These are phyloP conservation scores for Hydractinia symbiolongicarpus DNA, from an alignment of 30 jellyfish, hydroid and myxozoan genomes.

Conservation along the genomic window DNA sequence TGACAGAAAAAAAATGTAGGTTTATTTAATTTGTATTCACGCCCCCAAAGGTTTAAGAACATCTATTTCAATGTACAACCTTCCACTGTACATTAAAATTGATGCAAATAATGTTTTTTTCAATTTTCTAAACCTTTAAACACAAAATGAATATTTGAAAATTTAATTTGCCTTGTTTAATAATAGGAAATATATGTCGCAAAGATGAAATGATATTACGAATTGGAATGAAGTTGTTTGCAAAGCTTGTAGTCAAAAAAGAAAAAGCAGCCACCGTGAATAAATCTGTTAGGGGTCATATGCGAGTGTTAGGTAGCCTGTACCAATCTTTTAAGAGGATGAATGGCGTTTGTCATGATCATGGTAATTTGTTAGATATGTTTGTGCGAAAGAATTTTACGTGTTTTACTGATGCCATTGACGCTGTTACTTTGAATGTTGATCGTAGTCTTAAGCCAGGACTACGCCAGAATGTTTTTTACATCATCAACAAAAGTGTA, in stretches of 20 bases:
- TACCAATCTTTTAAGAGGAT: conserved; percentile 17
- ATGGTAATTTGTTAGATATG: background rate
- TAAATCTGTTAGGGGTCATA: conserved; percentile 7
- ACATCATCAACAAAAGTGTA: background rate
- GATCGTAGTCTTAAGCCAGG: conserved; percentile 10
- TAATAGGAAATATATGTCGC: conserved; percentile 1
- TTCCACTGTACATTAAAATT: too few relatives aligned
- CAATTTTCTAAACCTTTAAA: too few relatives aligned
- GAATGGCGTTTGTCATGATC: background rate
- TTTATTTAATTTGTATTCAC: too few relatives aligned
- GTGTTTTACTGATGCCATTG: conserved; percentile 7
- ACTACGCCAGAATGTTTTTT: background rate
- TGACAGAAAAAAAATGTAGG: too few relatives aligned
- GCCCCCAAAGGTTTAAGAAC: too few relatives aligned
- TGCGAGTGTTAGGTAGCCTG: conserved; percentile 2
- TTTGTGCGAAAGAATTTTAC: conserved; percentile 1
- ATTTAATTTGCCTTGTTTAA: too few relatives aligned
- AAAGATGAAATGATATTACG: background rate
- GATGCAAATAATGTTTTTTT: too few relatives aligned
- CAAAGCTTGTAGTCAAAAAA: background rate
- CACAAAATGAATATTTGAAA: too few relatives aligned
- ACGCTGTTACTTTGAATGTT: background rate
- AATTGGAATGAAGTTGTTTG: conserved; percentile 1
- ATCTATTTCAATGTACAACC: too few relatives aligned
- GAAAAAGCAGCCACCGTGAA: background rate